Conservation (phyloP, 1,140 invertebrate genomes). For the Limonius californicus region DNA sequence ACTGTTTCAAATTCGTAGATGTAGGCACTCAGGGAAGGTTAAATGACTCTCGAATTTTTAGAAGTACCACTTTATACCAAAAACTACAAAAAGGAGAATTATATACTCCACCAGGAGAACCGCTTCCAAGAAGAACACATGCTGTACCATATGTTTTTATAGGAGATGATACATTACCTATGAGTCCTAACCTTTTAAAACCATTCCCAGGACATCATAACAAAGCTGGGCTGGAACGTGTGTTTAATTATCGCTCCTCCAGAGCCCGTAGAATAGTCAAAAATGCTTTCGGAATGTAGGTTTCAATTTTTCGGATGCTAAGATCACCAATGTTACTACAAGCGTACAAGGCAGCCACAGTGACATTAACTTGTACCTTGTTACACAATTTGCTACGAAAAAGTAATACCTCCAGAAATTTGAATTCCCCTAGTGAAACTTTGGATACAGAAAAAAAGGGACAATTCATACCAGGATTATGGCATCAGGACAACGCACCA, state of each 20-base stretch:
- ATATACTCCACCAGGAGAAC: background rate
- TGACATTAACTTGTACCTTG: background rate
- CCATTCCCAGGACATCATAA: conserved; percentile 19
- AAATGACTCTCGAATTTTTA: conserved; percentile 38
- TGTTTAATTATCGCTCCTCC: conserved; percentile 39
- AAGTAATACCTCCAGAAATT: background rate
- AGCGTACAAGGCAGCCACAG: background rate
- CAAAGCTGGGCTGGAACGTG: conserved; percentile 27
- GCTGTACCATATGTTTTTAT: background rate
- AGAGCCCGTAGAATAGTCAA: background rate
- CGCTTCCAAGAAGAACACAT: conserved; percentile 13
- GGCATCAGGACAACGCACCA: background rate
- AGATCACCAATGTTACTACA: background rate
- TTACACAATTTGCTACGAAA: background rate
- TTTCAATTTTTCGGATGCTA: too few species aligned
- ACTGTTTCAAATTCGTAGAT: conserved; percentile 45
- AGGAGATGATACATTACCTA: background rate
- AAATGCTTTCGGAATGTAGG: too few species aligned
- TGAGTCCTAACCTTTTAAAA: background rate
- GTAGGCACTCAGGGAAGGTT: conserved; percentile 45
- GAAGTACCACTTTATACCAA: background rate
- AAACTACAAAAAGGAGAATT: background rate
- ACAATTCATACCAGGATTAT: background rate
- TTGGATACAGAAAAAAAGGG: background rate
- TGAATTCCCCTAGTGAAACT: background rate